A percentile compares a stretch with the other conserved stretches of the same genome.
Conservation (phyloP, 2,113 vertebrate genomes). For the Barbus barbus region DNA sequence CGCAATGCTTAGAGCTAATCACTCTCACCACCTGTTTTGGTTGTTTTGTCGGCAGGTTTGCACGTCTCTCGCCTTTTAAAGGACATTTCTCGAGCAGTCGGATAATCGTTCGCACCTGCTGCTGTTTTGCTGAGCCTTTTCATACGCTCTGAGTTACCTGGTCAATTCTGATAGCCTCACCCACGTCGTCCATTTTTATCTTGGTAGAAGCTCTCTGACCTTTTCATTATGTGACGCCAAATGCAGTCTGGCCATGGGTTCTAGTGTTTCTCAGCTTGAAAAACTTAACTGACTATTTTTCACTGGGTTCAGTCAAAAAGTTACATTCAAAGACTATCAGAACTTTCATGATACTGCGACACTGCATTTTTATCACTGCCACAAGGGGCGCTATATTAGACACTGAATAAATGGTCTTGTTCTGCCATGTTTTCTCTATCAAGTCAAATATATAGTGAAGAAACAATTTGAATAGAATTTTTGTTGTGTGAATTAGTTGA, state of each 20-base stretch:
- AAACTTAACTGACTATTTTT: neutral
- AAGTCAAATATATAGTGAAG: too few species aligned
- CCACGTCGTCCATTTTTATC: neutral
- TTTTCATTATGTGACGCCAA: neutral
- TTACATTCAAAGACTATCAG: neutral
- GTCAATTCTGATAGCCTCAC: slow-evolving; percentile 2
- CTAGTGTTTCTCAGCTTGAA: neutral
- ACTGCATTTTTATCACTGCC: neutral
- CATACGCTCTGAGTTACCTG: neutral
- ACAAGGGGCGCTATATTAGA: neutral
- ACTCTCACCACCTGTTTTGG: slow-evolving; percentile 27
- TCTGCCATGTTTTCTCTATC: too few species aligned
- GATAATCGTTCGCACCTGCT: slow-evolving; percentile 21
- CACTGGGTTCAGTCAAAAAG: neutral
- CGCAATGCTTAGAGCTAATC: slow-evolving; percentile 18
- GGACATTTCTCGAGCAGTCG: neutral
- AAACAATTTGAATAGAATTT: neutral
- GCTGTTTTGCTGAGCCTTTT: neutral
- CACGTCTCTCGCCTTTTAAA: neutral
- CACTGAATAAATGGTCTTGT: too few species aligned
- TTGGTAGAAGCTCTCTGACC: neutral
- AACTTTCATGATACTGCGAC: neutral
- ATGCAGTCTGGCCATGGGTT: neutral
- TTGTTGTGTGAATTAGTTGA: neutral
- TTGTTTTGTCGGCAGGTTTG: slow-evolving; percentile 7